phyloP scores from a whole-genome alignment of 2,888 invertebrate species.

The Sarcophaga variegata region DNA sequence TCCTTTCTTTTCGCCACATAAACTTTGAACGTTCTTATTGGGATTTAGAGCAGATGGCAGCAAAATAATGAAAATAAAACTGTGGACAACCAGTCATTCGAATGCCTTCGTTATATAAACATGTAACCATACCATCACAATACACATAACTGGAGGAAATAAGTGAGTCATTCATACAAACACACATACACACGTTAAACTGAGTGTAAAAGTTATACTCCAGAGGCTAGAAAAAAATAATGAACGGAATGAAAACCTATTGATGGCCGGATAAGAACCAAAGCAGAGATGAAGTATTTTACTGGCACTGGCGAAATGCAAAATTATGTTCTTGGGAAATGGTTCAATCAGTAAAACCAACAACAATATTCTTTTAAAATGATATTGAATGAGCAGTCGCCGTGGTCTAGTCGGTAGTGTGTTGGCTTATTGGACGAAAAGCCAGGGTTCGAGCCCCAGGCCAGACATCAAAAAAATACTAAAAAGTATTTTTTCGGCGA shows the following conservation, averaged over 20 bases:
- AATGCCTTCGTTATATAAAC: no score
- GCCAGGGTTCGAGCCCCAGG: no score
- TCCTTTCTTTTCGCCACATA: conserved; percentile 46
- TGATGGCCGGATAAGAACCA: conserved; percentile 2
- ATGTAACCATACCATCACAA: no score
- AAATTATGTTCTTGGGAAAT: neutral
- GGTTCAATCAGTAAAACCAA: conserved; percentile 22
- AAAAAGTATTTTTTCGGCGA: no score
- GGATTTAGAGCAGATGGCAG: conserved; percentile 10
- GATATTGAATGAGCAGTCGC: no score
- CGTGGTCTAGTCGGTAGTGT: no score
- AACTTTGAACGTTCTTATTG: conserved; percentile 51
- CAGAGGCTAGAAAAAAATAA: conserved; percentile 44
- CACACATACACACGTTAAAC: conserved; percentile 23
- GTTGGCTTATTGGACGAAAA: no score
- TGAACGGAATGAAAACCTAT: neutral
- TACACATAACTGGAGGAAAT: no score
- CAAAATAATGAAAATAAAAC: neutral
- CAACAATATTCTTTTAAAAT: neutral
- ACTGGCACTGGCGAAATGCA: neutral
- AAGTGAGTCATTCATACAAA: neutral
- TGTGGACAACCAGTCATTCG: conserved; percentile 2
- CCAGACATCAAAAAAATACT: no score
- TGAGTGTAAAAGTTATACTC: conserved; percentile 55
- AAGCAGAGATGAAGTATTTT: no score